phyloP scores from a whole-genome alignment of 2,888 invertebrate species.

The Protodeltote pygarga region DNA sequence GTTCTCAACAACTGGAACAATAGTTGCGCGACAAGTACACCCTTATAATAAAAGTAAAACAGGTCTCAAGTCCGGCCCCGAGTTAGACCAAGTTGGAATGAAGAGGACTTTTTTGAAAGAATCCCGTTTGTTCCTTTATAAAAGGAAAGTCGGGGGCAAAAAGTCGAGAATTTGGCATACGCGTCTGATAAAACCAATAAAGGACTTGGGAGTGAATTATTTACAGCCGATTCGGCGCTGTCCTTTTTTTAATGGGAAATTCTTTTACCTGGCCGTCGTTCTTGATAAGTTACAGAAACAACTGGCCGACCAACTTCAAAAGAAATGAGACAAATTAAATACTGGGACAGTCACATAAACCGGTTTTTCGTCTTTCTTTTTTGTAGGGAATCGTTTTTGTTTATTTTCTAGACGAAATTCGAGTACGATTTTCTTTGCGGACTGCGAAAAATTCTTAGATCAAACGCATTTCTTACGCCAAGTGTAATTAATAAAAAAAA shows the following conservation, averaged over 20 bases:
- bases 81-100: conserved; percentile 42
- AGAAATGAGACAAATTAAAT: conserved; percentile 77
- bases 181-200: conserved; percentile 78
- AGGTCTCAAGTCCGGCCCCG: conserved; percentile 23
- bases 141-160: conserved; percentile 36
- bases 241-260: conserved; percentile 80
- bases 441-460: neutral
- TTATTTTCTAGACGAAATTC: conserved; percentile 25
- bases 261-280: conserved; percentile 71
- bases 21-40: conserved; percentile 18
- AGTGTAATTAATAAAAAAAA: too few relatives aligned
- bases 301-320: conserved; percentile 65
- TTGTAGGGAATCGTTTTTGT: conserved; percentile 16
- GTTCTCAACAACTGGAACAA: conserved; percentile 14
- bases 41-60: conserved; percentile 34
- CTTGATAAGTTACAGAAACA: conserved; percentile 70
- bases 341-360: conserved; percentile 39
- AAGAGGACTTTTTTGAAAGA: conserved; percentile 45
- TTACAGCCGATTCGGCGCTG: conserved; percentile 74
- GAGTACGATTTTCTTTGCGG: conserved; percentile 8
- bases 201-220: conserved; percentile 70
- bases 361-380: conserved; percentile 18
- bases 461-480: neutral
- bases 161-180: conserved; percentile 66
- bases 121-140: conserved; percentile 42